Conservation (phyloP, 1,140 invertebrate genomes). For the Orchestia grillus region DNA sequence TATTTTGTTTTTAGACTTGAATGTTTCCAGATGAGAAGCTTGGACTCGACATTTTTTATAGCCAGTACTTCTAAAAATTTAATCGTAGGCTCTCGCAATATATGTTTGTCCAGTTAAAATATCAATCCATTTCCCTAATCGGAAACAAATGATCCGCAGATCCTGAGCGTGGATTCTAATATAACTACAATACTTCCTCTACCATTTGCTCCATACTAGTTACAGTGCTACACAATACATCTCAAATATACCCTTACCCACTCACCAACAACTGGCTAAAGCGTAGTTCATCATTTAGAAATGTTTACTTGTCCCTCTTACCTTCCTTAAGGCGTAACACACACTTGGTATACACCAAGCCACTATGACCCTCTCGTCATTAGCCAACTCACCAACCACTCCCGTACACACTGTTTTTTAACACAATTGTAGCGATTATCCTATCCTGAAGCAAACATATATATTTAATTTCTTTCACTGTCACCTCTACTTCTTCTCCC, state of each 20-base stretch:
- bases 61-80: background rate
- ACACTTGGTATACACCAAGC: background rate
- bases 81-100: background rate
- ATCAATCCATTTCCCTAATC: background rate
- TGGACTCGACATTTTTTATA: background rate
- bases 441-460: no score
- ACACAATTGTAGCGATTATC: no score
- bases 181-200: background rate
- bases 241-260: background rate
- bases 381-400: no score
- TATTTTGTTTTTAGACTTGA: no score
- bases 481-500: no score
- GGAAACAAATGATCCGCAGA: background rate
- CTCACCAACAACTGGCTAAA: background rate
- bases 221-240: no score
- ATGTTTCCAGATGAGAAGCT: no score
- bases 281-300: background rate
- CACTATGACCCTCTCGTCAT: no score
- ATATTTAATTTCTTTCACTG: no score
- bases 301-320: background rate
- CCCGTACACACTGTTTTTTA: no score
- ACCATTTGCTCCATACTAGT: background rate
- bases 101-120: background rate
- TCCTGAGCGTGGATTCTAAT: background rate
- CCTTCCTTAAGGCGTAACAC: background rate